A percentile compares a stretch with the other conserved stretches of the same genome.
Evolutionary conservation across 2,113 vertebrate genomes (phyloP).

Genomic region (Daubentonia madagascariensis): DNA sequence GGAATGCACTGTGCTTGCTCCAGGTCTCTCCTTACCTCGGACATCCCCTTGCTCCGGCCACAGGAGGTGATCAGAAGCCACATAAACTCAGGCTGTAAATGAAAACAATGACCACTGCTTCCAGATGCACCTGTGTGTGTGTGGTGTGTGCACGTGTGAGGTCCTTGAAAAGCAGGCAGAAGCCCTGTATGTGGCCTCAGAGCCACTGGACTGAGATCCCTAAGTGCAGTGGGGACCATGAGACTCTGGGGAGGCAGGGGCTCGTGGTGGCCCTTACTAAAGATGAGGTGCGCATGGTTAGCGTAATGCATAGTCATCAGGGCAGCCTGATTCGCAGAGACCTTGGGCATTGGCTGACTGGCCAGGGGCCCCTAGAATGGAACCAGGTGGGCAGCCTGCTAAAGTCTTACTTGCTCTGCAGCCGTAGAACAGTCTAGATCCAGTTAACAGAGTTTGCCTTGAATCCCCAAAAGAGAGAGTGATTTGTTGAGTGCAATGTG

Average conservation of each 20-base stretch:
- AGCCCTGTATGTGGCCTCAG: background rate
- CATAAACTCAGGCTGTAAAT: no score
- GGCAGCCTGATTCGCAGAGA: background rate
- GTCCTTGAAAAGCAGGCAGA: background rate
- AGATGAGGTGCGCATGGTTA: background rate
- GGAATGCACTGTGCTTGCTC: background rate
- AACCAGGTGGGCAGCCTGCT: background rate
- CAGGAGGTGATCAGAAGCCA: background rate
- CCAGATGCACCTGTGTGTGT: background rate
- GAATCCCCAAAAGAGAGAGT: no score
- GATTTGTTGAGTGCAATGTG: background rate
- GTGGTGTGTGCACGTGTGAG: background rate
- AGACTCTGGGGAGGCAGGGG: background rate
- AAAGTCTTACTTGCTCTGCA: background rate
- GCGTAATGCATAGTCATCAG: background rate
- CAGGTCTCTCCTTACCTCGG: no score
- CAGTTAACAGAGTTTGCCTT: background rate
- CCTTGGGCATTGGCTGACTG: no score
- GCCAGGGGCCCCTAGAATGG: background rate
- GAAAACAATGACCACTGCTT: background rate
- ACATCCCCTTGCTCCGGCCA: background rate
- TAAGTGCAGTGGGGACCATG: background rate
- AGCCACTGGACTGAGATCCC: background rate
- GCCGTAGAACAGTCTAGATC: accelerated
- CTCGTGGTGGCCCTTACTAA: background rate